A percentile compares a stretch with the other conserved stretches of the same genome.
phyloP scores from a whole-genome alignment of 1,140 invertebrate species.

The Leptinotarsa lineolata region DNA sequence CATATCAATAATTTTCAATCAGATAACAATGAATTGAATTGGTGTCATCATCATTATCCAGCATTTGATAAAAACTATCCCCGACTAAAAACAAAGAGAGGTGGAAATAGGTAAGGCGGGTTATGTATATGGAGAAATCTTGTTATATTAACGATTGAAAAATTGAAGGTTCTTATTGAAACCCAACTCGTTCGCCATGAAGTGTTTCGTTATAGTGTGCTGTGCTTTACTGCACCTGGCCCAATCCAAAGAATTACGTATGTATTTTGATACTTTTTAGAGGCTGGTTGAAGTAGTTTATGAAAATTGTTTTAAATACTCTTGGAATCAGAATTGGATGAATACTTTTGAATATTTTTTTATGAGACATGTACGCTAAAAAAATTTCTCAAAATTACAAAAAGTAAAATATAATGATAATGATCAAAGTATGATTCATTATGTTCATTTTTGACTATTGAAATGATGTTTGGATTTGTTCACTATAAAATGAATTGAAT shows the following conservation, averaged over 20 bases:
- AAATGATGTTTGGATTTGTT: too few relatives aligned
- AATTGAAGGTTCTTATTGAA: background rate
- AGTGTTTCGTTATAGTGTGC: constrained; percentile 5
- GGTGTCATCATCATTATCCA: background rate
- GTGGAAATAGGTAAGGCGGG: background rate
- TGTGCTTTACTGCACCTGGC: constrained; percentile 4
- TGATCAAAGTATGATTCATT: too few relatives aligned
- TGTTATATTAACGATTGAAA: background rate
- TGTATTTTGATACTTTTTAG: background rate
- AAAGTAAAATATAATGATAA: too few relatives aligned
- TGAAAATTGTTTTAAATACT: too few relatives aligned
- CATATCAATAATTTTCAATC: background rate
- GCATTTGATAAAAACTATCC: background rate
- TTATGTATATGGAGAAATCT: background rate
- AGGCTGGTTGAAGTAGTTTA: too few relatives aligned
- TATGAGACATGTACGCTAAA: too few relatives aligned
- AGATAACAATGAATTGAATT: too few relatives aligned
- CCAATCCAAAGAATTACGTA: background rate
- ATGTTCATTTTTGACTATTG: too few relatives aligned
- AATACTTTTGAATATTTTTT: too few relatives aligned
- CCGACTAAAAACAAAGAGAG: background rate
- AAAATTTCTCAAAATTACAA: too few relatives aligned
- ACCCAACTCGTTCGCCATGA: background rate
- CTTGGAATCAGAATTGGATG: too few relatives aligned
- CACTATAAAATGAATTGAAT: too few relatives aligned